Base-by-base conservation (phyloP, 2,888 invertebrate genomes). In the Amphipyra berbera region DNA sequence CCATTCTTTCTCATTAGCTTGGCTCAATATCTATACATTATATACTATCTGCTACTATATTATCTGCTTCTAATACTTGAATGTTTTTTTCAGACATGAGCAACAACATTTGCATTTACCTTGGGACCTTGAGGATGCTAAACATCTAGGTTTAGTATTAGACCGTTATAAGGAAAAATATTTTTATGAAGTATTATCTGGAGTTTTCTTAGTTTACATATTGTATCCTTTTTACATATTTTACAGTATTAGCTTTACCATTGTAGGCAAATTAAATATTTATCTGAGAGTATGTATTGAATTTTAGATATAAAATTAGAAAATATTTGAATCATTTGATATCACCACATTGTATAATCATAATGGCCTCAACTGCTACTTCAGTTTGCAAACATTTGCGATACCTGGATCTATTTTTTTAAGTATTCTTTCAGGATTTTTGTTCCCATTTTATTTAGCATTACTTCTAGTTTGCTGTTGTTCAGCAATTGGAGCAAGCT, bases 401-500 rank as follows among this genome's bases (percentile, higher is more conserved):
- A 99, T 99, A 95, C 99, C 99, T 69, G 99, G 99, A 73, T 99
- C 99, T 13, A 97, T 99, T 86, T 99, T 99, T 88, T 95, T 99
- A 57, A 99, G 99, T 72, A 99, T 99, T 81, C 95, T 99, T 55
- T 98, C 99, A 68, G 99, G 99, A 70, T 99, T 99, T 90, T 95
- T 99, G 42, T 99, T 99, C 88, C 98, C 98, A 64, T 99, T 99
- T 92, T 97, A 97, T 48, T 89, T 98, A 75, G 99, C 99, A 6
- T 92, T 99, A 79, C 86, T 96, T 58, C 94, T 99, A 68, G 98
- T 98, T 0, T 98, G 98, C 86, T 97, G 97, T 72, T 99, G 99
- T 92, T 99, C 99, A 70, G 98, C 99, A 14, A 91, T 98, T 57
- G 99, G 99, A 69, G 99, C 99, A 27, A 97, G 98, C 14, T 95